Evolutionary conservation across 2,888 invertebrate species (phyloP).

Genomic region (Melipona bicolor): DNA sequence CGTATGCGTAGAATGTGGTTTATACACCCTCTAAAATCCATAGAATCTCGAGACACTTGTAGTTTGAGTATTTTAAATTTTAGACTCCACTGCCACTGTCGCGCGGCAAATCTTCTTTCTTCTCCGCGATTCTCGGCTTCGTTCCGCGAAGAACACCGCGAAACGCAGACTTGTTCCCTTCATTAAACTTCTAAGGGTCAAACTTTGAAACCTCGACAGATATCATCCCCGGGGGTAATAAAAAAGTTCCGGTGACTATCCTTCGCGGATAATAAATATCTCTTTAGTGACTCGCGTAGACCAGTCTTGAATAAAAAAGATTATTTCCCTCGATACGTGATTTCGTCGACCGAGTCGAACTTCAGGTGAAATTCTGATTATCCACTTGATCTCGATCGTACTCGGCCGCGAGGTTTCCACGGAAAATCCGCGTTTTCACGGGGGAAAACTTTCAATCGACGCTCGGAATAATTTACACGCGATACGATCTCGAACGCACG

Average conservation of each 20-base stretch:
- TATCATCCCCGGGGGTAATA: neutral
- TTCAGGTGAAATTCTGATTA: neutral
- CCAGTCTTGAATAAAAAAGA: neutral
- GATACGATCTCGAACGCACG: constrained; percentile 46
- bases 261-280: neutral
- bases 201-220: neutral
- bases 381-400: constrained; percentile 1
- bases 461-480: constrained; percentile 38
- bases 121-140: neutral
- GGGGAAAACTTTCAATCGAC: constrained; percentile 50
- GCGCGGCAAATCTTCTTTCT: neutral
- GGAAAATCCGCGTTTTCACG: neutral
- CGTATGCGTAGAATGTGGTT: no score
- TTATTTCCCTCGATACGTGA: neutral
- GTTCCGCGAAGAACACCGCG: neutral
- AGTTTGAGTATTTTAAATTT: neutral
- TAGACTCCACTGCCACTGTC: neutral
- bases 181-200: neutral
- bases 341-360: neutral
- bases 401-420: neutral
- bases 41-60: neutral
- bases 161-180: neutral
- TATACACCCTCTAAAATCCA: no score
- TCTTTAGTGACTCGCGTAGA: neutral
- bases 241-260: neutral